Base-by-base conservation (phyloP, 2,113 vertebrate genomes). In the Cynopterus brachyotis region DNA sequence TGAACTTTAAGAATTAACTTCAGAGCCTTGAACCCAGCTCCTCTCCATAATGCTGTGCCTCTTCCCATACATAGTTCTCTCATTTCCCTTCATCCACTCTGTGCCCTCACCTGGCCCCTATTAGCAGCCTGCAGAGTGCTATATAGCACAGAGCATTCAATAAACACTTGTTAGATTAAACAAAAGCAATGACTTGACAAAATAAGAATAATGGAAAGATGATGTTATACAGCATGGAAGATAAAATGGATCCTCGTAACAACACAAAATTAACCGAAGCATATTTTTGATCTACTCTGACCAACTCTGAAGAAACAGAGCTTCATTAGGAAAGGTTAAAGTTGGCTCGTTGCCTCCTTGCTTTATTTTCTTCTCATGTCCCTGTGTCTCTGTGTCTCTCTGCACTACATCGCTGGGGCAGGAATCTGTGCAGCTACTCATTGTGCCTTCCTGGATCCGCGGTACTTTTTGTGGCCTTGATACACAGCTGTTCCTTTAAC, bases 91-190 rank as follows among this genome's bases (percentile, higher is more conserved):
- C 42, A n/a, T 37, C n/a, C 19, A 35, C 3, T 6, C 53, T 75
- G 72, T 37, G n/a, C 37, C 62, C 45, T 67, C n/a, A 40, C 19
- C 5, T 2, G 57, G 88, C 3, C 7, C 22, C 3, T 1, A 4
- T n/a, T 35, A 60, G 32, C 37, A 67, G 45, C 17, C 26, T 22
- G 32, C n/a, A 35, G 37, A 55, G 6, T 9, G 22, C 19, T 17
- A 0, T 64, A 3, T 32, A 67, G n/a, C 45, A 73, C 3, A 50
- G 64, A 72, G 9, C 19, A 72, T 19, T 57, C 30, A 50, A 53
- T 35, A 93, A 67, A 73, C 35, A 62, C 67, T 64, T 91, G 53
- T 84, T 50, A 75, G 15, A 50, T 75, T 76, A 59, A 92, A 72
- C 26, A 64, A 82, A 75, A 84, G 47, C 28, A 53, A 32, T 19